Percentiles rank a stretch among this genome's conserved stretches.
Conservation (phyloP, 2,113 vertebrate species). For the Jacana jacana region DNA sequence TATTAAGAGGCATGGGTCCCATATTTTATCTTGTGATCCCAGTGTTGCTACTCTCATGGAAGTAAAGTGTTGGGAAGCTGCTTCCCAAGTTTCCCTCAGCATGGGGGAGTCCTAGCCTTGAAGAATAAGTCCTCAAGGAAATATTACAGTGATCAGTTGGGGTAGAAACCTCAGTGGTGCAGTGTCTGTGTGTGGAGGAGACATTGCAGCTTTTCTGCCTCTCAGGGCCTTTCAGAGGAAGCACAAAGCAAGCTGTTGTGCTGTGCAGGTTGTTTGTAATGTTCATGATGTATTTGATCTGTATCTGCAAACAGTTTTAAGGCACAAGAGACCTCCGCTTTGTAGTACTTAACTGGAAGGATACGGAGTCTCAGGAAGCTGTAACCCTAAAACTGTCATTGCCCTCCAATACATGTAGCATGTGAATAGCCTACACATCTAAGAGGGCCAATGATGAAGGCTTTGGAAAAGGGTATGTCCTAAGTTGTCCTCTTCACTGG, state of each 20-base stretch:
- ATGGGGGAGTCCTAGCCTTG: neutral
- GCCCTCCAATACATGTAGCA: neutral
- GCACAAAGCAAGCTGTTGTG: accelerated
- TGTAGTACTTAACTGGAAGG: neutral
- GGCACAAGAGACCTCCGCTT: neutral
- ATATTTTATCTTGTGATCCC: neutral
- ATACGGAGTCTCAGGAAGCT: neutral
- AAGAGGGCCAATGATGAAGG: neutral
- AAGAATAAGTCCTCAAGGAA: neutral
- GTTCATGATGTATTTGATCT: neutral
- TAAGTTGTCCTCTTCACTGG: neutral
- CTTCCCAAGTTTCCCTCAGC: neutral
- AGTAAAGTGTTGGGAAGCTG: neutral
- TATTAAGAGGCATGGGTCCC: neutral
- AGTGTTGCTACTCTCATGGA: neutral
- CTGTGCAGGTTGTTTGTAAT: neutral
- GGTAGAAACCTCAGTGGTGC: neutral
- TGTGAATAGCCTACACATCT: neutral
- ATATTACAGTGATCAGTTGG: neutral
- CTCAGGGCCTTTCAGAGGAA: neutral
- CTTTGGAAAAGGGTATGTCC: neutral
- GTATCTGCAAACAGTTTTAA: neutral
- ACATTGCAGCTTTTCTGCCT: neutral
- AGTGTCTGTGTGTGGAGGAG: neutral
- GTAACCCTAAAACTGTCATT: neutral